These are phyloP conservation scores for Lampris incognitus DNA, from an alignment of 2,113 vertebrate species.

Conservation along the genomic window DNA sequence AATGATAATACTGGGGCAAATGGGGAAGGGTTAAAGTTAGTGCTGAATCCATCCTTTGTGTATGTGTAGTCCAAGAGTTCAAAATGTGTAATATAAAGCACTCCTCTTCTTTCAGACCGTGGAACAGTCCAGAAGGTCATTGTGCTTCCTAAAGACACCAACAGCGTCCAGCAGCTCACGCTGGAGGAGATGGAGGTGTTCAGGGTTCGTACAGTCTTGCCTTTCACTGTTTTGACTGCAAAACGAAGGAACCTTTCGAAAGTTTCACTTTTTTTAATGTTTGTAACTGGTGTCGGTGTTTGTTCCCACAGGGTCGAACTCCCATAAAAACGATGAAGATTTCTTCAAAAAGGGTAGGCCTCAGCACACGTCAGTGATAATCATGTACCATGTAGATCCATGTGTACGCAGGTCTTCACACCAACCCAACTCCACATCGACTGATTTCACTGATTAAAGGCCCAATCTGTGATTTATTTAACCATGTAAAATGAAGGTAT, in stretches of 20 bases:
- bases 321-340: slow-evolving; percentile 80
- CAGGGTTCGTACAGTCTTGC: slow-evolving; percentile 48
- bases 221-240: neutral
- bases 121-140: slow-evolving; percentile 82
- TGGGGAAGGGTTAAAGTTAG: too few relatives aligned
- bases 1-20: too few relatives aligned
- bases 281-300: too few relatives aligned
- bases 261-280: neutral
- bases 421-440: too few relatives aligned
- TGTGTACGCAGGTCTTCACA: too few relatives aligned
- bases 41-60: too few relatives aligned
- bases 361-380: neutral
- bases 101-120: slow-evolving; percentile 56
- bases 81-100: too few relatives aligned
- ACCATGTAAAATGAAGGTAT: too few relatives aligned
- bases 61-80: too few relatives aligned
- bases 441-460: too few relatives aligned
- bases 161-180: slow-evolving; percentile 73
- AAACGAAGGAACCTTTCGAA: neutral
- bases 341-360: slow-evolving; percentile 78
- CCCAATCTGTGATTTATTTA: too few relatives aligned
- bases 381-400: too few relatives aligned
- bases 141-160: slow-evolving; percentile 75
- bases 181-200: slow-evolving; percentile 82
- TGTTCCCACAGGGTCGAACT: slow-evolving; percentile 62